Conservation (phyloP, 2,113 vertebrate species). For the Carassius auratus region DNA sequence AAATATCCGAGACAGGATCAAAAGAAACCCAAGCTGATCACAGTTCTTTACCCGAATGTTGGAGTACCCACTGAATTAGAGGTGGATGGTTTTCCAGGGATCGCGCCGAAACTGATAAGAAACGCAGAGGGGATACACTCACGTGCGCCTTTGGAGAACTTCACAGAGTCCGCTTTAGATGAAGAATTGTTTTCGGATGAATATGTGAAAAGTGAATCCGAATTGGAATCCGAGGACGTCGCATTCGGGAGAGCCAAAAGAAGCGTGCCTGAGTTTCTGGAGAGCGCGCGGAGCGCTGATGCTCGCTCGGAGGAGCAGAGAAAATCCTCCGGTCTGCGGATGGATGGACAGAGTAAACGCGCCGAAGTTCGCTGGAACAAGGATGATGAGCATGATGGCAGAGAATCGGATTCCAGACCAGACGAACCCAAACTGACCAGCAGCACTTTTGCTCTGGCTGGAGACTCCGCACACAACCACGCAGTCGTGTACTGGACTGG, state of each 20-base stretch:
- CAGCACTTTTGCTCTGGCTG: slow-evolving; percentile 88
- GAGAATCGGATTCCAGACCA: slow-evolving; percentile 71
- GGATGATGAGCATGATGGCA: slow-evolving; percentile 75
- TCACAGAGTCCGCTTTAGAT: slow-evolving; percentile 27
- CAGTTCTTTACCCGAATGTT: slow-evolving; percentile 45
- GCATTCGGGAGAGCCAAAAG: slow-evolving; percentile 67
- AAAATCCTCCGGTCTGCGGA: slow-evolving; percentile 53
- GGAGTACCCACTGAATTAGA: slow-evolving; percentile 53
- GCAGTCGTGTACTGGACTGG: slow-evolving; percentile 97
- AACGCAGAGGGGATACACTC: slow-evolving; percentile 56
- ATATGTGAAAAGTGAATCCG: slow-evolving; percentile 4
- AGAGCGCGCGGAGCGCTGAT: slow-evolving; percentile 44
- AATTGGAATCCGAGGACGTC: slow-evolving; percentile 37
- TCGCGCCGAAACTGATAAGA: slow-evolving; percentile 20
- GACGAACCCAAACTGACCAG: slow-evolving; percentile 84
- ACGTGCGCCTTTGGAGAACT: slow-evolving; percentile 46
- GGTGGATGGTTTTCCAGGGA: slow-evolving; percentile 41
- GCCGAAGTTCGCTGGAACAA: slow-evolving; percentile 74
- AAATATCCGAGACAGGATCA: slow-evolving; percentile 27
- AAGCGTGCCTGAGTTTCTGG: slow-evolving; percentile 67
- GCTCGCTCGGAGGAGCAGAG: slow-evolving; percentile 57
- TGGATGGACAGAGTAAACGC: slow-evolving; percentile 77
- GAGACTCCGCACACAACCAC: slow-evolving; percentile 95
- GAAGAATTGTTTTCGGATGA: slow-evolving; percentile 44
- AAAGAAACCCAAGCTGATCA: slow-evolving; percentile 53